Evolutionary conservation across 1,140 invertebrate genomes (phyloP), one percentile per base, ranked within the genome.

Genomic region (Neuroterus valhalla): DNA sequence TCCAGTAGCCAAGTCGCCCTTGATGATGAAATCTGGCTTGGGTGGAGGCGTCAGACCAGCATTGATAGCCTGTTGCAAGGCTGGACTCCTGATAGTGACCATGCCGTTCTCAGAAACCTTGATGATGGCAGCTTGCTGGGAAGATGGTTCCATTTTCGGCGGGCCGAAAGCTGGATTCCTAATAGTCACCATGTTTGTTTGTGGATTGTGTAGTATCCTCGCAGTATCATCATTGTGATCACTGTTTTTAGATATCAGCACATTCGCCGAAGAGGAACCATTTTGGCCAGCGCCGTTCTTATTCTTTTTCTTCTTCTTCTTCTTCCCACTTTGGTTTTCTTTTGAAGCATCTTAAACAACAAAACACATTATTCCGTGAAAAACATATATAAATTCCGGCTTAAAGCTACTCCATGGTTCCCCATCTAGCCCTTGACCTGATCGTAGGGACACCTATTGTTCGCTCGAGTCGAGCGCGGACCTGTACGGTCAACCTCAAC

Each of bases 61-160:
- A 50, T 89, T 90, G 19, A 90, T 89, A 1, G 90, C 89, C 67
- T 91, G 90, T 26, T 91, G 90, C n/a, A 91, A 71, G 1, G 89
- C 89, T 2, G 94, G 94, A 88, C 95, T 95, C 15, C 95, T 90
- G 44, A 96, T 96, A 0, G 95, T 96, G 46, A 95, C 95, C 94
- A 96, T 96, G 12, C 93, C 93, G 79, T 94, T 94, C 76, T 94
- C 93, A 0, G 87, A 88, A 55, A 93, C 92, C 79, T 93, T 94
- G 81, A 94, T 94, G 73, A 94, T 94, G 0, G 93, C 92, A 2
- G 93, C 93, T 69, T 92, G 92, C 21, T 91, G 89, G 0, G 90
- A 81, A 11, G 80, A 75, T 10, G 83, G 73, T 31, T 87, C 84
- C 21, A 88, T 84, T 74, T 89, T 89, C 66, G 87, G 81, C 91